These are phyloP conservation scores for Homarus gammarus DNA, from an alignment of 2,888 invertebrate genomes.

Conservation along the genomic window DNA sequence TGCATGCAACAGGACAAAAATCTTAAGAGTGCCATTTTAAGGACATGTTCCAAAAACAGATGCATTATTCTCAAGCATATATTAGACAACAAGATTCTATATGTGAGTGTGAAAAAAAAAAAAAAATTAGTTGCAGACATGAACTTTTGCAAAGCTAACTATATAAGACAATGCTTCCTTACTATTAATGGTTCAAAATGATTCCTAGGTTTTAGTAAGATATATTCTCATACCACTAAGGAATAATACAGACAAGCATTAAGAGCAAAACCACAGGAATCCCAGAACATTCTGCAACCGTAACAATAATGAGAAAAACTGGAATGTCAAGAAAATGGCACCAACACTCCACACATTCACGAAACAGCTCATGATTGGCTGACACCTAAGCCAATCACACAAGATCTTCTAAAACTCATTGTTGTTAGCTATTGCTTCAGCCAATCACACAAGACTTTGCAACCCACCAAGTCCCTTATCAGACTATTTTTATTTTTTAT, in stretches of 20 bases:
- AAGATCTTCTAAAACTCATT: neutral
- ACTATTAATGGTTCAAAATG: too few relatives aligned
- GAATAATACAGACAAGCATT: too few relatives aligned
- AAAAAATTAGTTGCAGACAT: neutral
- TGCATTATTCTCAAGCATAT: neutral
- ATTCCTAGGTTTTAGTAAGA: too few relatives aligned
- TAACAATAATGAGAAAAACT: neutral
- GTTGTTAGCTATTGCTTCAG: neutral
- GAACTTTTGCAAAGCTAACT: too few relatives aligned
- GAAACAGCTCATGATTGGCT: neutral
- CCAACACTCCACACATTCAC: neutral
- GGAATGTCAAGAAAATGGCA: neutral
- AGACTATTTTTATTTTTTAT: too few relatives aligned
- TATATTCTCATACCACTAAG: too few relatives aligned
- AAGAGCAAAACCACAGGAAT: too few relatives aligned
- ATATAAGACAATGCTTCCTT: too few relatives aligned
- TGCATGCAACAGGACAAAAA: conserved; percentile 69
- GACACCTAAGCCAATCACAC: neutral
- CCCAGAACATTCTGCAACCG: neutral
- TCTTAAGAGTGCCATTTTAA: conserved; percentile 45
- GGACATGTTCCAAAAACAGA: neutral
- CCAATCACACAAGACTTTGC: neutral
- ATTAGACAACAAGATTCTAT: neutral
- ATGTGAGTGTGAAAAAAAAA: neutral
- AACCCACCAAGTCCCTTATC: neutral